Evolutionary conservation across 2,113 vertebrate species (phyloP), one percentile per base, ranked within the genome.

Genomic region (Ictalurus punctatus): DNA sequence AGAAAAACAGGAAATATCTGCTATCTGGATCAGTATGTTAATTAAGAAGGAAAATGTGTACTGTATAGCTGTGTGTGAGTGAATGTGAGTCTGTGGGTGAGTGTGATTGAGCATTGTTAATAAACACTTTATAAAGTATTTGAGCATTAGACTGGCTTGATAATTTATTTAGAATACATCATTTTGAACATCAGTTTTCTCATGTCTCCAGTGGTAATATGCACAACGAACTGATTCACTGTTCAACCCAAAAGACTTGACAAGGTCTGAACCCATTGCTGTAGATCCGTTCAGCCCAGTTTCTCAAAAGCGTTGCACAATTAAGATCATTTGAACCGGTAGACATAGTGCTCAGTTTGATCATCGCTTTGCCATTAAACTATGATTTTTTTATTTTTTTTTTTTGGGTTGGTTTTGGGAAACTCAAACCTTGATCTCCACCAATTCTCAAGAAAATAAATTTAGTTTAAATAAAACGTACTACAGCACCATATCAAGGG

Each of bases 61-160:
- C 80, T 93, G 93, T 93, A 92, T 91, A 93, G 93, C 86, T 92
- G 87, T 58, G 88, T 93, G 30, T 17, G 91, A 83, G 78, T 91
- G 93, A 90, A 71, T 83, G 81, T 90, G 90, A 90, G 91, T 83
- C 80, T 82, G 90, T 48, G 88, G 87, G 85, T 71, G 89, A 76
- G 83, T 81, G 88, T 90, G 92, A 89, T 89, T 89, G 89, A 93
- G 87, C 85, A 88, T 91, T 93, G 92, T 87, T 92, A 94, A 94
- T 94, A 95, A 94, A 94, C 85, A 84, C 84, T 92, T 92, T 91
- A 89, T 91, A 91, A 92, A 91, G 88, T 44, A 74, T 21, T 88
- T 59, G 25, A 76, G 37, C 12, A 17, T 67, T 71, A 65, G 65
- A 34, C 30, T 85, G 59, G 48, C 34, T 87, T 52, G n/a, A 30